A percentile compares a stretch with the other conserved stretches of the same genome.
phyloP scores from a whole-genome alignment of 1,140 invertebrate genomes.

The Hylaeus volcanicus region DNA sequence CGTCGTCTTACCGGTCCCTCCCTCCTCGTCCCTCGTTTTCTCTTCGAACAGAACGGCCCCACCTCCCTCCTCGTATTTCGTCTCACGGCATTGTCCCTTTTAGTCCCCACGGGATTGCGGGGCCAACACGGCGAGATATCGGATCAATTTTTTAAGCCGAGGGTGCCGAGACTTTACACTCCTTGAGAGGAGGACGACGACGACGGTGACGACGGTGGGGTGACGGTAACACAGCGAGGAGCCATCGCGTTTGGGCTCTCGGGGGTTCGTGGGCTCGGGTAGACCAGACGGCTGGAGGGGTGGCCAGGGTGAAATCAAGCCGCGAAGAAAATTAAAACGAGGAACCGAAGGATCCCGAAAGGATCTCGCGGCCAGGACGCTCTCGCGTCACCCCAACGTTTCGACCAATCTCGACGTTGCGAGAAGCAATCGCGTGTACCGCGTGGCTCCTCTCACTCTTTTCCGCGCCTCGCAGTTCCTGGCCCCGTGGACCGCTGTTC shows the following conservation, averaged over 20 bases:
- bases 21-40: slow-evolving; percentile 32
- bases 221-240: slow-evolving; percentile 37
- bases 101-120: slow-evolving; percentile 75
- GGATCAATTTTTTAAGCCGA: slow-evolving; percentile 79
- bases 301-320: slow-evolving; percentile 71
- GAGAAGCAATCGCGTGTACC: slow-evolving; percentile 11
- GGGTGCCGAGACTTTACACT: slow-evolving; percentile 80
- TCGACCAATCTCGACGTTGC: slow-evolving; percentile 44
- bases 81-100: slow-evolving; percentile 77
- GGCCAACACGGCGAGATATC: slow-evolving; percentile 79
- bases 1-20: slow-evolving; percentile 50
- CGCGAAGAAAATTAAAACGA: slow-evolving; percentile 77
- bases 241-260: slow-evolving; percentile 31
- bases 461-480: slow-evolving; percentile 20
- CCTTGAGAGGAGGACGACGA: slow-evolving; percentile 71
- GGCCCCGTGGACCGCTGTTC: slow-evolving; percentile 28
- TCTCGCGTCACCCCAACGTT: slow-evolving; percentile 40
- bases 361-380: slow-evolving; percentile 54
- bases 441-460: slow-evolving; percentile 16
- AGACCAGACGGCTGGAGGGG: slow-evolving; percentile 6
- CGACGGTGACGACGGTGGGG: slow-evolving; percentile 49
- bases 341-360: slow-evolving; percentile 68
- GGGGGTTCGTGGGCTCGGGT: slow-evolving; percentile 47
- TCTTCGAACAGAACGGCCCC: slow-evolving; percentile 26
- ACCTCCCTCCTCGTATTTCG: slow-evolving; percentile 52